phyloP scores from a whole-genome alignment of 2,113 vertebrate species.

The Raja brachyura region DNA sequence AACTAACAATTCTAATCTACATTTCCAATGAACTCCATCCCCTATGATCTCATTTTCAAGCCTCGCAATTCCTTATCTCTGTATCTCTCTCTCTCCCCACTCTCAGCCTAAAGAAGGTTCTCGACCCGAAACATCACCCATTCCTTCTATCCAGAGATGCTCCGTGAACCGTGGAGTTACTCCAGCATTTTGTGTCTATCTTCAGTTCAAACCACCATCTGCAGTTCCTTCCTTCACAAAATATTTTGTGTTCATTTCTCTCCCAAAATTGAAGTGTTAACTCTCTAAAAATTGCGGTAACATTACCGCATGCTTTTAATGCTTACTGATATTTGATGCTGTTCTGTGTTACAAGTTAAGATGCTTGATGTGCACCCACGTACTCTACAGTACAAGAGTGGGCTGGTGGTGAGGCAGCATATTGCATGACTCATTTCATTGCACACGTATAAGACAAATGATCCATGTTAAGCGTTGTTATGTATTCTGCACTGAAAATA shows the following conservation, averaged over 20 bases:
- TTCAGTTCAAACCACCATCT: too few species aligned
- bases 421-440: slow-evolving; percentile 3
- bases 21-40: too few species aligned
- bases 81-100: too few species aligned
- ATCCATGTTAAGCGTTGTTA: slow-evolving; percentile 25
- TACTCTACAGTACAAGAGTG: neutral
- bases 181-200: too few species aligned
- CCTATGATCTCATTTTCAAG: too few species aligned
- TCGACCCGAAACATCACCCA: too few species aligned
- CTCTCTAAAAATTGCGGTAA: neutral
- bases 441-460: slow-evolving; percentile 17
- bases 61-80: too few species aligned
- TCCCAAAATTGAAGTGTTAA: neutral
- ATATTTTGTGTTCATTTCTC: neutral
- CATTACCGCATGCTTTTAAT: neutral
- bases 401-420: neutral
- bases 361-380: neutral
- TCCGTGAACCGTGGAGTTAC: too few species aligned
- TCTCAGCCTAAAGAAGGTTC: too few species aligned
- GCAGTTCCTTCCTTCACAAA: too few species aligned
- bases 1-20: too few species aligned
- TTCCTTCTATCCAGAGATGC: too few species aligned
- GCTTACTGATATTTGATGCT: slow-evolving; percentile 15
- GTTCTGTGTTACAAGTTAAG: neutral
- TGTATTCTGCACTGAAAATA: slow-evolving; percentile 35